phyloP scores from a whole-genome alignment of 2,113 vertebrate species.

The Coracopsis vasa region DNA sequence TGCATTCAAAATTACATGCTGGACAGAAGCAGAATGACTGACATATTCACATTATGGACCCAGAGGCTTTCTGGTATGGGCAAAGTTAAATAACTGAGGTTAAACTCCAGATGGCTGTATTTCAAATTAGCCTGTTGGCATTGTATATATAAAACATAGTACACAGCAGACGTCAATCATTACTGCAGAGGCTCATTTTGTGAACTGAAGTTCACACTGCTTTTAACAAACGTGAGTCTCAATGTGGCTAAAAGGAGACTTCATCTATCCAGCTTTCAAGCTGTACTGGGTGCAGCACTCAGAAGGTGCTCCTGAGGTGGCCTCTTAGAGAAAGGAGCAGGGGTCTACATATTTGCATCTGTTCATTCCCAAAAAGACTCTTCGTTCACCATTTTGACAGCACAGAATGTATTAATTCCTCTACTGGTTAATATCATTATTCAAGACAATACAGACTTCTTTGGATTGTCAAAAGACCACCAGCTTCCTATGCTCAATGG shows the following conservation, averaged over 20 bases:
- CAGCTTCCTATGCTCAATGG: background rate
- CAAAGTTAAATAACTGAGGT: background rate
- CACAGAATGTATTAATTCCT: background rate
- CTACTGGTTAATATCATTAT: background rate
- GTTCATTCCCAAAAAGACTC: background rate
- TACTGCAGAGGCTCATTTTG: background rate
- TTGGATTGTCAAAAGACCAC: accelerated
- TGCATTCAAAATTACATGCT: background rate
- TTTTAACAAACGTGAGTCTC: background rate
- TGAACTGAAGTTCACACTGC: background rate
- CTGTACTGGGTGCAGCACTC: background rate
- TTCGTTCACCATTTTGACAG: background rate
- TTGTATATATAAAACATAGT: background rate
- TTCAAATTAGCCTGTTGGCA: background rate
- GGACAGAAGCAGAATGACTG: background rate
- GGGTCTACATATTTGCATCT: background rate
- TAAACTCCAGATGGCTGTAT: background rate
- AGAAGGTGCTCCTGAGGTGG: background rate
- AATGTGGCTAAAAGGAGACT: background rate
- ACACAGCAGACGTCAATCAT: background rate
- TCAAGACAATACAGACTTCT: background rate
- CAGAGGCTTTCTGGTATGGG: background rate
- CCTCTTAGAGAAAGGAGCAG: background rate
- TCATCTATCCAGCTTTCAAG: background rate
- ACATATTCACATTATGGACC: background rate